Evolutionary conservation across 2,888 invertebrate species (phyloP), one percentile per base, ranked within the genome.

Genomic region (Zaprionus obscuricornis): DNA sequence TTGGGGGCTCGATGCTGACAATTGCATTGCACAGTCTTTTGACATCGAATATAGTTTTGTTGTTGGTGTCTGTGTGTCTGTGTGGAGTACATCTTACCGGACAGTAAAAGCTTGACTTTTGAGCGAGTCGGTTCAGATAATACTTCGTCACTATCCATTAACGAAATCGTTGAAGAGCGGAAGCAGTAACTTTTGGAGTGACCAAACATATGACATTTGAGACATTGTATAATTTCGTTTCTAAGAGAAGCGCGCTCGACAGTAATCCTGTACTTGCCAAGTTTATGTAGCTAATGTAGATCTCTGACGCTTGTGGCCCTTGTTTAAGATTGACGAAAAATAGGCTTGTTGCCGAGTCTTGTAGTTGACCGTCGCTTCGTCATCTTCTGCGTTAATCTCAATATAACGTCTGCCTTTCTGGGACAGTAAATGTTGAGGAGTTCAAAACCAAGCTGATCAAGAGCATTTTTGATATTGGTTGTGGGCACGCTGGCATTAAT

Each of bases 111-210:
- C n/a, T n/a, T n/a, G n/a, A n/a, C n/a, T n/a, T n/a, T n/a, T n/a
- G n/a, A n/a, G n/a, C n/a, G n/a, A n/a, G n/a, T n/a, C n/a, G n/a
- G n/a, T n/a, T n/a, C n/a, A n/a, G n/a, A n/a, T n/a, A n/a, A n/a
- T n/a, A n/a, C n/a, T n/a, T n/a, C n/a, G n/a, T n/a, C n/a, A n/a
- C n/a, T n/a, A n/a, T n/a, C n/a, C n/a, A n/a, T n/a, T n/a, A n/a
- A n/a, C n/a, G n/a, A n/a, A n/a, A n/a, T n/a, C n/a, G n/a, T n/a
- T n/a, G n/a, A n/a, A n/a, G n/a, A n/a, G n/a, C n/a, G 39, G 1
- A 46, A 1, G 2, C 54, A 54, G 14, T 46, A 24, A 6, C 27
- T 55, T 47, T 55, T 55, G 13, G 55, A 55, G 6, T 55, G 40
- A 1, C 52, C 34, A 3, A 43, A 52, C 1, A 52, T 52, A 10